These are phyloP conservation scores for Aphodius sticticus DNA, from an alignment of 2,888 invertebrate genomes.

Conservation along the genomic window DNA sequence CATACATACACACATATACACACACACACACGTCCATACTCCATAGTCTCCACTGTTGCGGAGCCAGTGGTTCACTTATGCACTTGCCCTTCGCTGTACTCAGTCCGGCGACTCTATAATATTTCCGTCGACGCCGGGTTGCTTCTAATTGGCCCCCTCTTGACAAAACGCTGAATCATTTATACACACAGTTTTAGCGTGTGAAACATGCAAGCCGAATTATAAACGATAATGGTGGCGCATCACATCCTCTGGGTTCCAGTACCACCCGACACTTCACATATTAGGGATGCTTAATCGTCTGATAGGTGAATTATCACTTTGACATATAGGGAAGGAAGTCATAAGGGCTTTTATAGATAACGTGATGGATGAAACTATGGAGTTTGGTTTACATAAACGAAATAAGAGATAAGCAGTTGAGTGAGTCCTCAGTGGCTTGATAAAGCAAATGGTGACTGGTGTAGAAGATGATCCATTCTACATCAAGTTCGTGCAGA, in stretches of 20 bases:
- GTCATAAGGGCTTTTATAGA: background rate
- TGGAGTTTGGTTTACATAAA: background rate
- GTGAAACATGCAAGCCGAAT: conserved; percentile 28
- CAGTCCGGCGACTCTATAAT: background rate
- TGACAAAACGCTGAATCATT: conserved; percentile 22
- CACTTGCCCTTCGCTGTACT: background rate
- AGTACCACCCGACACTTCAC: background rate
- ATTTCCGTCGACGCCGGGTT: conserved; percentile 9
- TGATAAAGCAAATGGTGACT: no score
- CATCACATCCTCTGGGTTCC: background rate
- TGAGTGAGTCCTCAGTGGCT: no score
- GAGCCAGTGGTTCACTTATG: background rate
- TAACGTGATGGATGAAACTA: background rate
- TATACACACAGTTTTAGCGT: conserved; percentile 22
- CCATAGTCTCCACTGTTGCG: background rate
- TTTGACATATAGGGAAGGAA: background rate
- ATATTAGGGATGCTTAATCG: background rate
- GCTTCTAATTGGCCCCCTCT: conserved; percentile 20
- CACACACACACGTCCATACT: background rate
- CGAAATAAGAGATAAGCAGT: no score
- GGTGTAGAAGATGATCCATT: no score
- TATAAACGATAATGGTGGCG: conserved; percentile 19
- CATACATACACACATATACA: background rate
- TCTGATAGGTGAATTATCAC: background rate
- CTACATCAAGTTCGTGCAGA: no score